A percentile compares a stretch with the other conserved stretches of the same genome.
phyloP scores from a whole-genome alignment of 2,888 invertebrate genomes.

The Rhimphoctona megacephalus region DNA sequence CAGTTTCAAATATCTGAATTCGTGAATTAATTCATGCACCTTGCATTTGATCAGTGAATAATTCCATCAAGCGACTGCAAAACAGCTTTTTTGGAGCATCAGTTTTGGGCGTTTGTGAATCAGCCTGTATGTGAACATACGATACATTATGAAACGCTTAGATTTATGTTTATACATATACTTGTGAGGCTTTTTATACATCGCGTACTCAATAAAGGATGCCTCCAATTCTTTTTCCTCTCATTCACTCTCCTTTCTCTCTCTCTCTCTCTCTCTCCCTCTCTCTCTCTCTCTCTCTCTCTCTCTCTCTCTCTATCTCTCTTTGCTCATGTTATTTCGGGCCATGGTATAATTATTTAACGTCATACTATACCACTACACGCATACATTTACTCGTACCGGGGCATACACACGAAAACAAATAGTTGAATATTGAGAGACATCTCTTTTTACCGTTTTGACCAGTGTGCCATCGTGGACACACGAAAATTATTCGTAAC shows the following conservation, averaged over 20 bases:
- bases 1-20: background rate
- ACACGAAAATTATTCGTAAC: slow-evolving; percentile 81
- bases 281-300: slow-evolving; percentile 28
- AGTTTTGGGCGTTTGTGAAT: background rate
- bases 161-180: slow-evolving; percentile 9
- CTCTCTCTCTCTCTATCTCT: slow-evolving; percentile 33
- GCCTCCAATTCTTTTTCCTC: slow-evolving; percentile 44
- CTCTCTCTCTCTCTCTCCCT: slow-evolving; percentile 30
- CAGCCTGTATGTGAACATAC: background rate
- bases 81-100: background rate
- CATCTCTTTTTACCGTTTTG: slow-evolving; percentile 65
- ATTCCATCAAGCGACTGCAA: background rate
- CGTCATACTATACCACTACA: background rate
- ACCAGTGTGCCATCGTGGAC: slow-evolving; percentile 57
- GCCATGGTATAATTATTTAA: slow-evolving; percentile 36
- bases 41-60: background rate
- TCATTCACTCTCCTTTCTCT: slow-evolving; percentile 18
- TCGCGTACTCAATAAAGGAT: slow-evolving; percentile 47
- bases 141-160: background rate
- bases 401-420: background rate
- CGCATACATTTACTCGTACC: background rate
- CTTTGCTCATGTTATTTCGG: slow-evolving; percentile 15
- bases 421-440: slow-evolving; percentile 4
- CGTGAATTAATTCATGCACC: background rate
- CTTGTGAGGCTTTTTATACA: slow-evolving; percentile 41